Conservation (phyloP, 2,797 vertebrate species). For the Gallinago stenura region DNA sequence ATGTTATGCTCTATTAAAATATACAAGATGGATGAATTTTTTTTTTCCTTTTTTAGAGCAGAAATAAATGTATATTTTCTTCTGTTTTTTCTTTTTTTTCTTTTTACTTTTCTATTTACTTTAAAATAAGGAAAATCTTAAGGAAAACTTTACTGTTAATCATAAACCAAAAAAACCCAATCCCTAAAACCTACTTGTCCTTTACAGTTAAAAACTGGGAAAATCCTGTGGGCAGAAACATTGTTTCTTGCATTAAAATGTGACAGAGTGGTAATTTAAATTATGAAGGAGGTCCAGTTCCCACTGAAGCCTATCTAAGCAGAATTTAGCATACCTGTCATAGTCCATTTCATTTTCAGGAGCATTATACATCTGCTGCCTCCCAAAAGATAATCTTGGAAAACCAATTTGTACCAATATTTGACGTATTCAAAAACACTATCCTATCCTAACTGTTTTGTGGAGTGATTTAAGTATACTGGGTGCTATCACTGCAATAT, state of each 20-base stretch:
- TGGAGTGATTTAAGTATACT: not conserved
- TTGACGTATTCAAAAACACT: not conserved
- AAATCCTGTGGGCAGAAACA: not conserved
- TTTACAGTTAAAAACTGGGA: not conserved
- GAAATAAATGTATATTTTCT: not conserved
- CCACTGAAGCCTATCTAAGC: slow-evolving; percentile 22
- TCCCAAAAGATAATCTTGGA: slow-evolving; percentile 1
- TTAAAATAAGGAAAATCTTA: not conserved
- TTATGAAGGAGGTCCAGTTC: slow-evolving; percentile 10
- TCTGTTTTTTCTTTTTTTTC: not conserved
- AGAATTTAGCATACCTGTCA: slow-evolving; percentile 49
- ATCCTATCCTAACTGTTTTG: not conserved
- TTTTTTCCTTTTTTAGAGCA: not conserved
- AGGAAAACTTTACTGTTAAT: not conserved
- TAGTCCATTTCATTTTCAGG: slow-evolving; percentile 34
- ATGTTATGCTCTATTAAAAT: not conserved
- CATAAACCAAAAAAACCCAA: not conserved
- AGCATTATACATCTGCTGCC: not conserved
- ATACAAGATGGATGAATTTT: not conserved
- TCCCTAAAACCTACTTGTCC: not conserved
- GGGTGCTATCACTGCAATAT: not conserved
- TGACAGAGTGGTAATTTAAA: not conserved
- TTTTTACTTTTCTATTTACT: not conserved
- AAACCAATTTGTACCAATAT: slow-evolving; percentile 12
- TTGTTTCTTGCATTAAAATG: not conserved